These are phyloP conservation scores for Drosophila atroscutellata DNA, from an alignment of 2,888 invertebrate species.

Conservation along the genomic window DNA sequence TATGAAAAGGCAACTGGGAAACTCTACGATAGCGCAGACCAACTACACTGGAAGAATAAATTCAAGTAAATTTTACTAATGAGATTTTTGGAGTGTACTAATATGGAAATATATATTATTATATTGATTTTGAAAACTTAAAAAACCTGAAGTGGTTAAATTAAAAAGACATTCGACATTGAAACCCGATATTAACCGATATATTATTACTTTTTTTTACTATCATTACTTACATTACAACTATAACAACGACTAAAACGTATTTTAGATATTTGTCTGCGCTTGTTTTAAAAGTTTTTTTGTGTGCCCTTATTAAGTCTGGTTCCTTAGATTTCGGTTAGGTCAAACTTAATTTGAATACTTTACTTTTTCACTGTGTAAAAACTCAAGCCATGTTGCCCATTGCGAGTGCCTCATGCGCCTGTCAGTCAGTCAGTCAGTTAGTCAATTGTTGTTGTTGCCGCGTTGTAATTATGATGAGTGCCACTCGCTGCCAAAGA, in stretches of 20 bases:
- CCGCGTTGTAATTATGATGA: constrained; percentile 77
- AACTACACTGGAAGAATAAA: constrained; percentile 1
- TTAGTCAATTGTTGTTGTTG: constrained; percentile 29
- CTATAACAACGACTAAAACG: background rate
- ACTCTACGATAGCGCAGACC: constrained; percentile 24
- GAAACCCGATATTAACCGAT: background rate
- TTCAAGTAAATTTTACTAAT: background rate
- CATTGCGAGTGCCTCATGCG: constrained; percentile 41
- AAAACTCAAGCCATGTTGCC: constrained; percentile 24
- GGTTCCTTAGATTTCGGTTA: background rate
- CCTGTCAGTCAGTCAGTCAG: constrained; percentile 53
- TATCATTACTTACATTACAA: background rate
- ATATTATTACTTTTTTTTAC: background rate
- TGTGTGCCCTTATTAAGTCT: background rate
- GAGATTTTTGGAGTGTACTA: background rate
- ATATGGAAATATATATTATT: too few relatives aligned
- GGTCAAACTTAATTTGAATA: background rate
- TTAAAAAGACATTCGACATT: background rate
- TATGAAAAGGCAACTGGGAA: constrained; percentile 37
- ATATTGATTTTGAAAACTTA: background rate
- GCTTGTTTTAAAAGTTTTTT: background rate
- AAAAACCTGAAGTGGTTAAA: background rate
- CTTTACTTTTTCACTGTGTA: constrained; percentile 1
- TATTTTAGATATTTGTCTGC: background rate
- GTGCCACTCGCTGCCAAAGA: constrained; percentile 78